A percentile compares a stretch with the other conserved stretches of the same genome.
Evolutionary conservation across 2,113 vertebrate genomes (phyloP).

Genomic region (Xyrauchen texanus): DNA sequence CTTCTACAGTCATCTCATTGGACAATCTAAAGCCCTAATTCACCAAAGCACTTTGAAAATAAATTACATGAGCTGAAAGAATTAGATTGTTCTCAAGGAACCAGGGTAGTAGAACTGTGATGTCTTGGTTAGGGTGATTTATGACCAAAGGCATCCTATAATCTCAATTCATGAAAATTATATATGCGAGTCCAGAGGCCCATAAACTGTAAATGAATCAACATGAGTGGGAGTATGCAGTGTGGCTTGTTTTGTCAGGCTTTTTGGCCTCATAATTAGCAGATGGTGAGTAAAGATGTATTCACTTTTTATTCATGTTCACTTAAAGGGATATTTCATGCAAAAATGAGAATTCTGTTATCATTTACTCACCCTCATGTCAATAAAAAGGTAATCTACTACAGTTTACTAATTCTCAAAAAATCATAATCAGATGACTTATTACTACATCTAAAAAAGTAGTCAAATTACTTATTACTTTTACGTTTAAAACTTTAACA

Average conservation of each 20-base stretch:
- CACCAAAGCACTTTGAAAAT: neutral
- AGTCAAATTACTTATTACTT: too few relatives aligned
- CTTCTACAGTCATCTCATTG: neutral
- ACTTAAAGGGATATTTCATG: too few relatives aligned
- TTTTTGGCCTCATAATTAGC: slow-evolving; percentile 32
- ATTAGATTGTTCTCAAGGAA: slow-evolving; percentile 11
- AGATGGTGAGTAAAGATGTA: slow-evolving; percentile 38
- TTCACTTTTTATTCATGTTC: slow-evolving; percentile 31
- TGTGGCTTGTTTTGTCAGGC: neutral
- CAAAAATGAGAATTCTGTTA: too few relatives aligned
- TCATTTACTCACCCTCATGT: too few relatives aligned
- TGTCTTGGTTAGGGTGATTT: neutral
- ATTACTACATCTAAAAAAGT: too few relatives aligned
- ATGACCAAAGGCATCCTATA: neutral
- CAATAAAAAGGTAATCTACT: too few relatives aligned
- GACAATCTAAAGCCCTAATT: slow-evolving; percentile 1
- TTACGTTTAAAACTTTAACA: too few relatives aligned
- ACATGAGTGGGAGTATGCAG: slow-evolving; percentile 31
- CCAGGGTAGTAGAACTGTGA: neutral
- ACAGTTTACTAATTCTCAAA: too few relatives aligned
- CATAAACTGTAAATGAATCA: slow-evolving; percentile 28
- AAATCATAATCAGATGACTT: too few relatives aligned
- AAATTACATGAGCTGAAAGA: neutral
- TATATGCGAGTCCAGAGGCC: neutral
- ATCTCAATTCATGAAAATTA: slow-evolving; percentile 16